Evolutionary conservation across 1,140 invertebrate species (phyloP), one percentile per base, ranked within the genome.

Genomic region (Archivesica marissinica): DNA sequence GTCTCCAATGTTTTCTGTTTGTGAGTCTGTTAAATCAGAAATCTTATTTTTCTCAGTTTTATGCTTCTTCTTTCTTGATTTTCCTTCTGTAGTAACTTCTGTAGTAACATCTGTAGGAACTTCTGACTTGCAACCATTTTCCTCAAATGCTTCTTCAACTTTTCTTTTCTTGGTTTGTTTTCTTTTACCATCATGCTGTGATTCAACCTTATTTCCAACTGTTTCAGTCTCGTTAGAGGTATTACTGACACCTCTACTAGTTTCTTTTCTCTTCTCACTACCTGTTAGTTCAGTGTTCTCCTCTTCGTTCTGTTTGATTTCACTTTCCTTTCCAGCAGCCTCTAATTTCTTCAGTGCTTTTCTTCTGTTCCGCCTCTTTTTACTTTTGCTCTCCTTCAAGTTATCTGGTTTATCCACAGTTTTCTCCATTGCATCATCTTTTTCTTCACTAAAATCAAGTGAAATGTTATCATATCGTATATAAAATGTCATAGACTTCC

Each of bases 121-220:
- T 83, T 88, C 88, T 86, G 88, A 78, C 74, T 28, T 70, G 47
- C 59, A 79, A 70, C 82, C 70, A 41, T 70, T 64, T 74, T 86
- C 70, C 41, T 90, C 78, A 54, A 44, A 38, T 25, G 33, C 75
- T 68, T 87, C 56, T 61, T 86, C 80, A 47, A 25, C 25, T 28
- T 50, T 61, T 76, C 68, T 87, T 33, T 82, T 59, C 30, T 30
- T 81, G 33, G 25, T 64, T 39, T 56, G 47, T 59, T 78, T 52
- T 59, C 17, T 11, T n/a, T 15, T 23, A 61, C 44, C 13, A 41
- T 68, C 3, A 23, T 44, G 59, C 76, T 61, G 13, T 72, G 68
- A 30, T 80, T 87, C 61, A 82, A 70, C 44, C 88, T 92, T n/a
- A n/a, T n/a, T 74, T 88, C 85, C 74, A 91, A 89, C 68, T 89